Conservation (phyloP, 2,113 vertebrate genomes). For the Tupaia chinensis region DNA sequence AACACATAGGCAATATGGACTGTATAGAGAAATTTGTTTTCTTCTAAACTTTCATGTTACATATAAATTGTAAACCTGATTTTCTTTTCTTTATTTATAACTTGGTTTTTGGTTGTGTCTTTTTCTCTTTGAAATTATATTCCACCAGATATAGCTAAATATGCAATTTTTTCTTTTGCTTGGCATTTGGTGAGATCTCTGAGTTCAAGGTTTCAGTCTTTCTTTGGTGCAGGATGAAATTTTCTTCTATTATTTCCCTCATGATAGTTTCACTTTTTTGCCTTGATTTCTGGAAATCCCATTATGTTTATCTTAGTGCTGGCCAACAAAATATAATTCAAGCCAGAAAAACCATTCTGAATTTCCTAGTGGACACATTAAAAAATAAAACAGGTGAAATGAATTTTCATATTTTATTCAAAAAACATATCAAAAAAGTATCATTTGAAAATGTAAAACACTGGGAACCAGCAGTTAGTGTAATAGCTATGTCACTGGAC, state of each 20-base stretch:
- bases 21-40: not conserved
- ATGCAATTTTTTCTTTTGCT: not conserved
- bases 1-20: too few relatives aligned
- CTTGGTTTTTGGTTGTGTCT: not conserved
- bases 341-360: not conserved
- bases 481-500: too few relatives aligned
- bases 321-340: not conserved
- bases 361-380: not conserved
- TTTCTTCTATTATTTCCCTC: not conserved
- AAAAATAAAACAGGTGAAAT: not conserved
- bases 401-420: not conserved
- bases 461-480: too few relatives aligned
- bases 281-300: not conserved
- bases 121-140: not conserved
- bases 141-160: not conserved
- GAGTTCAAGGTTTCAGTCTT: not conserved
- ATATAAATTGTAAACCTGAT: not conserved
- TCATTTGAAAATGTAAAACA: too few relatives aligned
- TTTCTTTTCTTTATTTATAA: not conserved
- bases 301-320: not conserved
- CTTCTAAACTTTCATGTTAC: not conserved
- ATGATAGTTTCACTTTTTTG: not conserved
- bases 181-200: not conserved
- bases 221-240: not conserved
- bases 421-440: not conserved